phyloP scores from a whole-genome alignment of 2,797 vertebrate genomes.

The Amblyraja radiata region DNA sequence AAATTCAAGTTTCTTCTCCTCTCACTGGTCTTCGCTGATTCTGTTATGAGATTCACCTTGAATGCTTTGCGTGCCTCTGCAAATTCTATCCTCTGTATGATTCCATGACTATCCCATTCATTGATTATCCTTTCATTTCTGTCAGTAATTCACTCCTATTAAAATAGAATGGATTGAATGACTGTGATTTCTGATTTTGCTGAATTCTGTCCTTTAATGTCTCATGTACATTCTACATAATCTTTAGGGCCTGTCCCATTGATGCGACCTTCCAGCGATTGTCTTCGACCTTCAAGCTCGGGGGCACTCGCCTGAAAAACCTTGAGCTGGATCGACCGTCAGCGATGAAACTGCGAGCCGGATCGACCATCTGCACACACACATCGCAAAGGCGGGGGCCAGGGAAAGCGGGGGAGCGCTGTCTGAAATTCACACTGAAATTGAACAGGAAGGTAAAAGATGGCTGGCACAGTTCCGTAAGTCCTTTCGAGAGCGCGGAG shows the following conservation, averaged over 20 bases:
- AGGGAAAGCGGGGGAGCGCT: too few species aligned
- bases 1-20: not conserved
- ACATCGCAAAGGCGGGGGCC: too few species aligned
- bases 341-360: too few species aligned
- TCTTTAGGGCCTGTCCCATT: not conserved
- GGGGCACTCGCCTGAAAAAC: too few species aligned
- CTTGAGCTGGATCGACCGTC: too few species aligned
- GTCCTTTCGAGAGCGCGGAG: too few species aligned
- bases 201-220: not conserved
- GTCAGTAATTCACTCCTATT: not conserved
- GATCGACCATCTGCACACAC: too few species aligned
- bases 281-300: too few species aligned
- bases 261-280: too few species aligned
- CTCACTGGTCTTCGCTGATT: not conserved
- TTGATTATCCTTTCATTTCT: not conserved
- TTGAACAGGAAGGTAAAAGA: too few species aligned
- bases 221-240: not conserved
- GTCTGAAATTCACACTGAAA: too few species aligned
- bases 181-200: not conserved
- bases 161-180: not conserved
- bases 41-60: not conserved
- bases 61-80: not conserved
- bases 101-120: not conserved
- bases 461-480: too few species aligned
- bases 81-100: not conserved